Evolutionary conservation across 1,140 invertebrate genomes (phyloP), one percentile per base, ranked within the genome.

Genomic region (Magallana angulata): DNA sequence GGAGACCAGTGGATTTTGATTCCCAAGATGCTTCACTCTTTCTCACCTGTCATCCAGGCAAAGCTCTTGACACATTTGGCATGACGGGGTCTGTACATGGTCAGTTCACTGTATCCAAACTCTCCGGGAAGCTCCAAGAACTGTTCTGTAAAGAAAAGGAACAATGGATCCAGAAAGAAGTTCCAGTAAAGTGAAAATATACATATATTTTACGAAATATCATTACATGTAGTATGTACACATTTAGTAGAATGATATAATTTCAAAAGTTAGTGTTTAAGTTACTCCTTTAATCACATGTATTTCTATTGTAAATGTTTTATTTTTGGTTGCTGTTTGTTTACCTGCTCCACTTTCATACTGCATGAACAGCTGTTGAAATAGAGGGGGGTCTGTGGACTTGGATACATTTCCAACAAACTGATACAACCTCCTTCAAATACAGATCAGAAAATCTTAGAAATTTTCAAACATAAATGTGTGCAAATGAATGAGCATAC

Each of bases 301-400:
- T 36, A 1, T 36, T 5, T 36, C 36, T 36, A 1, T 36, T 36
- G n/a, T 48, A 2, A 4, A 48, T 48, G 36, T 2, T 48, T 48
- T 4, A 48, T 48, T 48, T 48, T 48, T 48, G 2, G 36, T 48
- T 5, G 5, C 36, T 76, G 68, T 76, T 48, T 76, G 24, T 36
- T 94, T 96, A 96, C 97, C 97, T 91, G 96, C 96, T 7, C 96
- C 96, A 76, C 82, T 97, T 6, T 98, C 95, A 95, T 98, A 98
- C 90, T 96, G 96, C 86, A 96, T 96, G 92, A 98, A 99, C 57
- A 99, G 96, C 82, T 97, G 96, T 90, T 97, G 96, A 7, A 98
- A 96, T 57, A 97, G 95, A 16, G 97, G 97, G 88, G 97, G 97
- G 81, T 98, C 97, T 60, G 98, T 97, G 1, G 95, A 95, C 90